phyloP scores from a whole-genome alignment of 2,888 invertebrate genomes.

The Sicus ferrugineus region DNA sequence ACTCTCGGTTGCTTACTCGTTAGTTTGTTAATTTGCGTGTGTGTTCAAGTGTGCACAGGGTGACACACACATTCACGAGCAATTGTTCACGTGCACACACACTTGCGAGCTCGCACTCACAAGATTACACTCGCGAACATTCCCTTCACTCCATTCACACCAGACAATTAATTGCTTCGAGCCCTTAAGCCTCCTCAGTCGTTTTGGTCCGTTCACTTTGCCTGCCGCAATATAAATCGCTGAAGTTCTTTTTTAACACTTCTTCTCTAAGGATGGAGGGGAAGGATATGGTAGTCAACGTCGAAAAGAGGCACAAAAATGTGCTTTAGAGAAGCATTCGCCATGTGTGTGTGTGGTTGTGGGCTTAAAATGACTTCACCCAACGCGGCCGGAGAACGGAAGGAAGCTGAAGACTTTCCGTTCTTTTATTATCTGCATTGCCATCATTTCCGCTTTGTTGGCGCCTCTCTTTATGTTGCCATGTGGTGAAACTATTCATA shows the following conservation, averaged over 20 bases:
- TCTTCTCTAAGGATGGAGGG: background rate
- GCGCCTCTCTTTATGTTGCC: background rate
- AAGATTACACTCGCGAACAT: conserved; percentile 3
- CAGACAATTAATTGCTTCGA: conserved; percentile 33
- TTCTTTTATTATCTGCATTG: background rate
- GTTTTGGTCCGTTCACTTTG: conserved; percentile 6
- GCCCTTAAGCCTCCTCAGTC: background rate
- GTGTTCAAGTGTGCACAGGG: too few relatives aligned
- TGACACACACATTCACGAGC: conserved; percentile 11
- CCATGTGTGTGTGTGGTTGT: too few relatives aligned
- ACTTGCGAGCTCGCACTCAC: background rate
- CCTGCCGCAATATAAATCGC: conserved; percentile 31
- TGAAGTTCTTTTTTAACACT: conserved; percentile 11
- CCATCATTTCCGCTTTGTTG: background rate
- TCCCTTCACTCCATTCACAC: conserved; percentile 7
- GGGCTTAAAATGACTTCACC: conserved; percentile 26
- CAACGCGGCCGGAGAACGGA: background rate
- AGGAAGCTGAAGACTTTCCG: conserved; percentile 24
- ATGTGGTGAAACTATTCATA: conserved; percentile 16
- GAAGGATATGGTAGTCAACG: background rate
- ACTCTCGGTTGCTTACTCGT: too few relatives aligned
- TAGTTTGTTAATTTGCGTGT: too few relatives aligned
- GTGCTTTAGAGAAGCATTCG: too few relatives aligned
- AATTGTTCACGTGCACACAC: background rate
- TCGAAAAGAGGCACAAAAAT: too few relatives aligned